Conservation (phyloP, 2,888 invertebrate genomes). For the Eugnorisma glareosa region DNA sequence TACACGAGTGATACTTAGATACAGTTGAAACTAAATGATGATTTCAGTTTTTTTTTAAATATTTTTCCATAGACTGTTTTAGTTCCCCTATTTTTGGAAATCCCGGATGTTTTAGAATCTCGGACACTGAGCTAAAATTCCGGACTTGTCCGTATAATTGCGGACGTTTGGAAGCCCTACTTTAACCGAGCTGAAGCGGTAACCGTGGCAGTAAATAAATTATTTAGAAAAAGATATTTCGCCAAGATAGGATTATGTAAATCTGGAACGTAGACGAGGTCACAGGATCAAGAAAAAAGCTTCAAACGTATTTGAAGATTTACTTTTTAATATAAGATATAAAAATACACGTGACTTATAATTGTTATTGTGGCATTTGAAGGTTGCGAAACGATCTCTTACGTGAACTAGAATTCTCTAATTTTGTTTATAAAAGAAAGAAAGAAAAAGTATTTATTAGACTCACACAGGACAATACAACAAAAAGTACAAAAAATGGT, state of each 20-base stretch:
- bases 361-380: slow-evolving; percentile 13
- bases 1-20: neutral
- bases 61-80: neutral
- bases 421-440: too few relatives aligned
- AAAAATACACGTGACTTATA: slow-evolving; percentile 14
- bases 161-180: slow-evolving; percentile 2
- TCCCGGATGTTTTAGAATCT: neutral
- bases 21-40: neutral
- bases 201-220: slow-evolving; percentile 76
- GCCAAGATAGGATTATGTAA: slow-evolving; percentile 76
- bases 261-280: slow-evolving; percentile 68
- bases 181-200: slow-evolving; percentile 58
- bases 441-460: too few relatives aligned
- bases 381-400: neutral
- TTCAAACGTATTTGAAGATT: slow-evolving; percentile 41
- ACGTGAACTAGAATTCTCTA: neutral
- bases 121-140: neutral
- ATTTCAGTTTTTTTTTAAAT: neutral
- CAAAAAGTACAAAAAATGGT: too few relatives aligned
- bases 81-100: neutral
- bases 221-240: slow-evolving; percentile 75
- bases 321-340: slow-evolving; percentile 10
- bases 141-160: neutral
- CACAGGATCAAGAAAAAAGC: slow-evolving; percentile 55
- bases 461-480: too few relatives aligned